Evolutionary conservation across 2,888 invertebrate genomes (phyloP), one percentile per base, ranked within the genome.

Genomic region (Pedicia rivosa): DNA sequence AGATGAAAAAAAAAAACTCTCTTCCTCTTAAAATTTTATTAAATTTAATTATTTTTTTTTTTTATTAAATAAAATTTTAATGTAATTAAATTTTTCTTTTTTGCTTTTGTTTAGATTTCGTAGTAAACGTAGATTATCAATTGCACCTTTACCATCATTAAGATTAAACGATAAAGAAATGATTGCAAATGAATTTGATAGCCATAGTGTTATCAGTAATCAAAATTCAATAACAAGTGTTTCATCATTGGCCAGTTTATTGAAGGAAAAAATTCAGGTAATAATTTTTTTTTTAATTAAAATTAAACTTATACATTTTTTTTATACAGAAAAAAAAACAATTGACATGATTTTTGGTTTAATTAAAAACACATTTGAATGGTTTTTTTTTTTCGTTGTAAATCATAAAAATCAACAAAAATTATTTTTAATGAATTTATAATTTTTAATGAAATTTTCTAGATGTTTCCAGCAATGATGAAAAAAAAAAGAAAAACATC

Each of bases 251-350:
- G 83, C 84, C 40, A 84, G 84, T 53, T 61, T 87, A 37, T 65
- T 87, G 10, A 74, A 77, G 49, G 86, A 87, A 54, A 86, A 86
- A 61, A 66, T 86, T 47, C 82, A 84, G 66, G 78, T 79, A 55
- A 53, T 47, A 27, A 12, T 27, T 27, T 27, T 3, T 27, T 27
- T 27, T 12, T n/a, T n/a, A 27, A 20, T 20, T n/a, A n/a, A n/a
- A n/a, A n/a, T n/a, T n/a, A n/a, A n/a, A n/a, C n/a, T n/a, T n/a
- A n/a, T n/a, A n/a, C n/a, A n/a, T n/a, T n/a, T n/a, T n/a, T n/a
- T n/a, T n/a, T n/a, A n/a, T n/a, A n/a, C n/a, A n/a, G n/a, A n/a
- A n/a, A n/a, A n/a, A n/a, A n/a, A n/a, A n/a, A n/a, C n/a, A n/a
- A n/a, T n/a, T n/a, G n/a, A n/a, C n/a, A n/a, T n/a, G n/a, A n/a